A percentile compares a stretch with the other conserved stretches of the same genome.
phyloP scores from a whole-genome alignment of 1,140 invertebrate species.

The Drosophila sucinea region DNA sequence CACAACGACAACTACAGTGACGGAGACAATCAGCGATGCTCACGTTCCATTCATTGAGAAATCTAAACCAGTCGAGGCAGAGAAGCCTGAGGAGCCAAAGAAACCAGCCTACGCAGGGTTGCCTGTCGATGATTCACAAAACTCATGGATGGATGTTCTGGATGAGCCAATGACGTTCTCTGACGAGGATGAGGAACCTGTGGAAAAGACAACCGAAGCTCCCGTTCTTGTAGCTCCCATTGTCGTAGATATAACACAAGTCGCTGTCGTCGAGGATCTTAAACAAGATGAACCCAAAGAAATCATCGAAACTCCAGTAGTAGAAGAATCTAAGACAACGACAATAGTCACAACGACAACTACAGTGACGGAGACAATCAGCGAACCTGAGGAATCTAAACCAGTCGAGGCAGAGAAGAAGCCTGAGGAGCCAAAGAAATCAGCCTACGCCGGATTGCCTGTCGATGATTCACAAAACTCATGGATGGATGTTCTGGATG shows the following conservation, averaged over 20 bases:
- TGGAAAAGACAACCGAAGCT: background rate
- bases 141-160: constrained; percentile 81
- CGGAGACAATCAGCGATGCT: constrained; percentile 18
- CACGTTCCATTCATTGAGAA: background rate
- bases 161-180: constrained; percentile 84
- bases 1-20: constrained; percentile 13
- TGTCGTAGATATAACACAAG: background rate
- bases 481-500: constrained; percentile 84
- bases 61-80: constrained; percentile 1
- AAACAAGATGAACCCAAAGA: background rate
- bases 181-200: constrained; percentile 72
- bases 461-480: constrained; percentile 83
- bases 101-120: constrained; percentile 66
- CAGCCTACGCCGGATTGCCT: constrained; percentile 81
- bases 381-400: background rate
- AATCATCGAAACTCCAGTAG: background rate
- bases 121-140: constrained; percentile 64
- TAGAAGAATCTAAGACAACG: background rate
- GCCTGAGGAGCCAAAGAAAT: constrained; percentile 42
- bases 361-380: background rate
- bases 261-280: too few relatives aligned
- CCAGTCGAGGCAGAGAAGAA: constrained; percentile 9
- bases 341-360: background rate
- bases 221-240: background rate
- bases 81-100: constrained; percentile 23